These are phyloP conservation scores for Cerceris ruficornis DNA, from an alignment of 2,888 invertebrate genomes.

Conservation along the genomic window DNA sequence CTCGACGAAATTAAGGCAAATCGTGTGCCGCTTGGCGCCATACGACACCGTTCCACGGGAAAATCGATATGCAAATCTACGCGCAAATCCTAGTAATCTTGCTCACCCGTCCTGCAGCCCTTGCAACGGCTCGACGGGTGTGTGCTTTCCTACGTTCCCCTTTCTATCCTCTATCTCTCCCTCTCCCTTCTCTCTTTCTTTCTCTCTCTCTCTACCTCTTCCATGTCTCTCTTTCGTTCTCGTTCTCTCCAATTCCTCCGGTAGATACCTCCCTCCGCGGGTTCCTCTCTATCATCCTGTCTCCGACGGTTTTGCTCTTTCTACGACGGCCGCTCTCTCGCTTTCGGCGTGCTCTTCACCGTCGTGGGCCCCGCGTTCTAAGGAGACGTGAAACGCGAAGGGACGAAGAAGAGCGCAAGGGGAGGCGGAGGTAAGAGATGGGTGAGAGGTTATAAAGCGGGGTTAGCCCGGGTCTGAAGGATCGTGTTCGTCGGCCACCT, in stretches of 20 bases:
- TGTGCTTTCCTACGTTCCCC: constrained; percentile 24
- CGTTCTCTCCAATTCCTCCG: constrained; percentile 1
- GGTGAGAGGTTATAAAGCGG: constrained; percentile 77
- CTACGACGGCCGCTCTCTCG: constrained; percentile 21
- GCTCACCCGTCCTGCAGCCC: constrained; percentile 57
- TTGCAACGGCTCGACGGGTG: constrained; percentile 51
- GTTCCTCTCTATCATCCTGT: constrained; percentile 54
- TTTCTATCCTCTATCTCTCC: constrained; percentile 2
- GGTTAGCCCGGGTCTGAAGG: constrained; percentile 77
- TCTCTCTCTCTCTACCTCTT: constrained; percentile 4
- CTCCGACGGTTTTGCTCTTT: constrained; percentile 41
- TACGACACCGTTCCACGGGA: constrained; percentile 67
- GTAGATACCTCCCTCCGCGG: constrained; percentile 5
- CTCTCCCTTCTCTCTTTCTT: constrained; percentile 19
- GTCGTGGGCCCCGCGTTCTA: background rate
- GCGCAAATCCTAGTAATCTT: constrained; percentile 81
- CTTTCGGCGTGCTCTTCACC: constrained; percentile 37
- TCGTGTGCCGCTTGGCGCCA: constrained; percentile 72
- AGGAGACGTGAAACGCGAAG: constrained; percentile 23
- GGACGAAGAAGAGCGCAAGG: constrained; percentile 1
- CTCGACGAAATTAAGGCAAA: constrained; percentile 77
- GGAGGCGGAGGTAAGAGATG: constrained; percentile 24
- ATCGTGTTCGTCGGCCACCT: constrained; percentile 78
- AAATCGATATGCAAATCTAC: constrained; percentile 81
- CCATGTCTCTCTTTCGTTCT: constrained; percentile 5